phyloP scores from a whole-genome alignment of 64 coral and sea anemone genomes.

The Catalaphyllia jardinei region DNA sequence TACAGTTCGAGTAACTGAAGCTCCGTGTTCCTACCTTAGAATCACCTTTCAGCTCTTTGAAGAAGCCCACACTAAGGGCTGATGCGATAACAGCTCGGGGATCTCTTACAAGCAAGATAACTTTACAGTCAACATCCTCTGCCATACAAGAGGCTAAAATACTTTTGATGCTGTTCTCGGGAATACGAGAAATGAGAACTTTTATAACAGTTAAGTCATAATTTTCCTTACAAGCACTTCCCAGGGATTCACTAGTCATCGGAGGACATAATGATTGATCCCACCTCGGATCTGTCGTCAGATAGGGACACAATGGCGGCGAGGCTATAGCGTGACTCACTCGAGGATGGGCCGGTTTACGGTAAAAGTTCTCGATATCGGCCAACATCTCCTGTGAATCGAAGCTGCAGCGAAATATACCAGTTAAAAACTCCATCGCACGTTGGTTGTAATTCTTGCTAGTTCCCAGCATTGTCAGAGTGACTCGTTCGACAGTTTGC shows the following conservation, averaged over 20 bases:
- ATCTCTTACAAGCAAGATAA: conserved; percentile 27
- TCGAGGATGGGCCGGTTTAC: conserved; percentile 3
- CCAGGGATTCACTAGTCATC: conserved; percentile 23
- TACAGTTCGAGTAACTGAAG: conserved; percentile 25
- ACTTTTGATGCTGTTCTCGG: conserved; percentile 13
- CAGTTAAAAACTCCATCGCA: neutral
- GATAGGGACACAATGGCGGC: conserved; percentile 25
- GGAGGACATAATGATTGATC: neutral
- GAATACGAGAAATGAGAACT: conserved; percentile 5
- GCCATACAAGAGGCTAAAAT: neutral
- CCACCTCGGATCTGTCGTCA: neutral
- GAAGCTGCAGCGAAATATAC: conserved; percentile 18
- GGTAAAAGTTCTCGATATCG: conserved; percentile 2
- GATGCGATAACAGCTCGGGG: conserved; percentile 30
- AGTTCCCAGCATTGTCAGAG: neutral
- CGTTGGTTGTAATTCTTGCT: neutral
- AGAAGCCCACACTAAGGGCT: neutral
- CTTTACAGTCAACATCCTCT: conserved; percentile 15
- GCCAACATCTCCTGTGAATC: neutral
- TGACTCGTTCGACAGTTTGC: neutral
- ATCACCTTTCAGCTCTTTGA: neutral
- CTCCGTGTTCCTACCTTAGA: neutral
- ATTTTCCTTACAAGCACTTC: neutral
- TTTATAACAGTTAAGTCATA: conserved; percentile 36
- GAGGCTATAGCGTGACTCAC: conserved; percentile 38